These are phyloP conservation scores for Sapajus apella DNA, from an alignment of 2,113 vertebrate species.

Conservation along the genomic window DNA sequence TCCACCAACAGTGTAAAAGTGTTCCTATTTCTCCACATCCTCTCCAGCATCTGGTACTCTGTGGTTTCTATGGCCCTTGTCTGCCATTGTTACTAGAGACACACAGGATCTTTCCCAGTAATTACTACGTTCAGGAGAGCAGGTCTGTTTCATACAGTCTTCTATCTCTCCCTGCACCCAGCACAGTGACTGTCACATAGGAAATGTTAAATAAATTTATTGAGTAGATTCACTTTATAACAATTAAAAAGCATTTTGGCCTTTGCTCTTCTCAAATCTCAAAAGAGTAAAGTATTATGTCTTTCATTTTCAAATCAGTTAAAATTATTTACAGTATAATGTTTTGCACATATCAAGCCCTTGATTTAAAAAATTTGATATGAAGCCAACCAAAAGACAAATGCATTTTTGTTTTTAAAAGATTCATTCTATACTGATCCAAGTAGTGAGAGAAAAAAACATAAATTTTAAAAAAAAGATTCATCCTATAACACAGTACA, in stretches of 20 bases:
- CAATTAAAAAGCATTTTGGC: neutral
- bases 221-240: neutral
- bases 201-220: neutral
- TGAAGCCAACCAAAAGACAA: conserved; percentile 8
- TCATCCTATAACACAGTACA: neutral
- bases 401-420: neutral
- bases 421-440: neutral
- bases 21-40: too few species aligned
- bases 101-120: neutral
- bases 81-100: neutral
- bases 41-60: neutral
- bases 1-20: too few species aligned
- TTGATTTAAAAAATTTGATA: neutral
- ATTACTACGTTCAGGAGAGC: neutral
- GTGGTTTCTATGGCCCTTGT: neutral
- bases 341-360: neutral
- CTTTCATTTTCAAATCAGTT: conserved; percentile 28
- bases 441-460: too few species aligned
- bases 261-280: conserved; percentile 18
- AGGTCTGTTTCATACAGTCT: neutral
- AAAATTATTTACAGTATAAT: conserved; percentile 1
- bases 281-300: neutral
- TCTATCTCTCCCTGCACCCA: neutral
- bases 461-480: too few species aligned
- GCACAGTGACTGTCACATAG: neutral